Evolutionary conservation across 1,140 invertebrate genomes (phyloP).

Genomic region (Phymastichus coffea): DNA sequence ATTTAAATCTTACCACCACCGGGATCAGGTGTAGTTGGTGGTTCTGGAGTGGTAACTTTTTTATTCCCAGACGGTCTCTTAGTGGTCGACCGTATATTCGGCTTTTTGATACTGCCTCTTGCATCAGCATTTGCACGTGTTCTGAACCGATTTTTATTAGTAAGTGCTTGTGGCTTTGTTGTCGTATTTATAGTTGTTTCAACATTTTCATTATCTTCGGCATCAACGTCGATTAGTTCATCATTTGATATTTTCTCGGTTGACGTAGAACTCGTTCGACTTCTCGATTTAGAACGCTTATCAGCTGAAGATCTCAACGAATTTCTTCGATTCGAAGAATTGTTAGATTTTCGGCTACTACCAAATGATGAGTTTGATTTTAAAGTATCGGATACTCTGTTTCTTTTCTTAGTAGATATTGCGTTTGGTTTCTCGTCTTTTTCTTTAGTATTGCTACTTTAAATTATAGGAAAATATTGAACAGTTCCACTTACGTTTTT

Average conservation of each 20-base stretch:
- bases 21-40: constrained; percentile 87
- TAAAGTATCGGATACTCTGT: constrained; percentile 2
- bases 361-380: constrained; percentile 13
- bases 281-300: constrained; percentile 35
- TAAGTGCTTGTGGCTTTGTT: constrained; percentile 17
- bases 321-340: not conserved
- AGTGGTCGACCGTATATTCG: constrained; percentile 19
- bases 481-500: too few species aligned
- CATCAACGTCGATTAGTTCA: constrained; percentile 34
- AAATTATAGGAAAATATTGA: not conserved
- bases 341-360: constrained; percentile 2
- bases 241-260: constrained; percentile 6
- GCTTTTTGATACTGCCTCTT: constrained; percentile 35
- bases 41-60: constrained; percentile 72
- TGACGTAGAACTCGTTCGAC: constrained; percentile 24
- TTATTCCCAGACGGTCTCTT: constrained; percentile 36
- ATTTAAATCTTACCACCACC: constrained; percentile 64
- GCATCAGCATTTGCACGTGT: constrained; percentile 23
- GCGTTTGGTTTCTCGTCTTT: constrained; percentile 22
- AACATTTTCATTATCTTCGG: constrained; percentile 38
- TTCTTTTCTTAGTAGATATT: constrained; percentile 10
- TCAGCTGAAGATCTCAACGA: constrained; percentile 19
- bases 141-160: constrained; percentile 33
- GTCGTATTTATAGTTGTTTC: constrained; percentile 22
- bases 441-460: not conserved